These are phyloP conservation scores for Phania funesta DNA, from an alignment of 2,888 invertebrate genomes.

Conservation along the genomic window DNA sequence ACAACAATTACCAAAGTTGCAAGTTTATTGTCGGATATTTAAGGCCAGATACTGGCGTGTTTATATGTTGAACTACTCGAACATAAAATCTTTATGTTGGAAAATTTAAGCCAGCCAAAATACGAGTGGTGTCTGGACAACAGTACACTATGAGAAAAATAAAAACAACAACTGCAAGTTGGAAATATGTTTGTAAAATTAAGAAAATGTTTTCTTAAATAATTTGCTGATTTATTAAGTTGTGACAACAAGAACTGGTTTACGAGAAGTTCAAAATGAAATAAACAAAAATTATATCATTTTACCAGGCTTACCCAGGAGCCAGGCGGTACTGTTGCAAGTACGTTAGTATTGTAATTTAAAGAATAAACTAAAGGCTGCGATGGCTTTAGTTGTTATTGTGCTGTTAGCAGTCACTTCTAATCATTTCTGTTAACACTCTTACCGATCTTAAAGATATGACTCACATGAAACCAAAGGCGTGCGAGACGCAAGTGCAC, in stretches of 20 bases:
- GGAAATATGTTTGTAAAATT: not conserved
- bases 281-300: not conserved
- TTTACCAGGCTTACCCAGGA: no score
- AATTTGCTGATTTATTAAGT: conserved; percentile 31
- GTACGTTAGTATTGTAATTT: no score
- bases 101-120: conserved; percentile 23
- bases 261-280: not conserved
- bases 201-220: not conserved
- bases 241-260: conserved; percentile 29
- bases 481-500: no score
- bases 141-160: conserved; percentile 28
- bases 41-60: not conserved
- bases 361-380: no score
- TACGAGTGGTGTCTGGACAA: not conserved
- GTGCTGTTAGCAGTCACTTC: no score
- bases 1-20: conserved; percentile 14
- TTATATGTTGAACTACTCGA: not conserved
- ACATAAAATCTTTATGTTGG: conserved; percentile 18
- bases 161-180: conserved; percentile 8
- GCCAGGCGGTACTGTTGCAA: no score
- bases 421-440: no score
- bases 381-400: no score
- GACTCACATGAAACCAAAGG: no score
- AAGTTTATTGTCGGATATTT: not conserved
- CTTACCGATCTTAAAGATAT: no score